Conservation (phyloP, 2,888 invertebrate genomes). For the Agriopis aurantiaria region DNA sequence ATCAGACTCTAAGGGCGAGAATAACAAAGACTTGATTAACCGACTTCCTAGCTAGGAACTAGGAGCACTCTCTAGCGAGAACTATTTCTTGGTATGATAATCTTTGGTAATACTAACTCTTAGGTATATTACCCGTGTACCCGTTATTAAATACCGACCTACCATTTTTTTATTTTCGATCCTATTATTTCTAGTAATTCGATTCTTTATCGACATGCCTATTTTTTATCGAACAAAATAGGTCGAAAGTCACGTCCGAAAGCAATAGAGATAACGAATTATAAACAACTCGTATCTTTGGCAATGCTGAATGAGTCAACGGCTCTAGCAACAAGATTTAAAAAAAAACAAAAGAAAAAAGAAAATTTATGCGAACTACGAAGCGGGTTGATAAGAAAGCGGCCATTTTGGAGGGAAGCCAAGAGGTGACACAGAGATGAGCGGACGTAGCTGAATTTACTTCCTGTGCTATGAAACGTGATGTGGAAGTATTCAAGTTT, state of each 20-base stretch:
- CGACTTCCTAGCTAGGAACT: too few relatives aligned
- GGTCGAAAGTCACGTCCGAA: slow-evolving; percentile 36
- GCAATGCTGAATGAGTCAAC: slow-evolving; percentile 43
- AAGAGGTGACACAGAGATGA: slow-evolving; percentile 25
- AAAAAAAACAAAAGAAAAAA: slow-evolving; percentile 25
- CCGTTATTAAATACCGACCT: too few relatives aligned
- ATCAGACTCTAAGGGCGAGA: too few relatives aligned
- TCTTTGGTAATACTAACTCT: too few relatives aligned
- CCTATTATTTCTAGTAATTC: background rate
- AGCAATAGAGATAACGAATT: slow-evolving; percentile 30
- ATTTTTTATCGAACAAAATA: slow-evolving; percentile 23
- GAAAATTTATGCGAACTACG: slow-evolving; percentile 9
- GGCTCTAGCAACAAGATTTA: slow-evolving; percentile 42
- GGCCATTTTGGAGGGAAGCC: slow-evolving; percentile 19
- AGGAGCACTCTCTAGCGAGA: too few relatives aligned
- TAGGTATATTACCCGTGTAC: too few relatives aligned
- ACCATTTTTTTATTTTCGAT: background rate
- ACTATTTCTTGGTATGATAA: too few relatives aligned
- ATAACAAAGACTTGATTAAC: too few relatives aligned
- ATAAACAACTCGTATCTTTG: slow-evolving; percentile 35
- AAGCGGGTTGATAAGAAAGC: background rate
- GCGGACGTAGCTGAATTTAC: slow-evolving; percentile 26
- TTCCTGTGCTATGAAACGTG: slow-evolving; percentile 30
- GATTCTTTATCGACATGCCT: slow-evolving; percentile 1
- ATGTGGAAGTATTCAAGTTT: background rate